phyloP scores from a whole-genome alignment of 2,888 invertebrate genomes.

The Zaprionus obscuricornis region DNA sequence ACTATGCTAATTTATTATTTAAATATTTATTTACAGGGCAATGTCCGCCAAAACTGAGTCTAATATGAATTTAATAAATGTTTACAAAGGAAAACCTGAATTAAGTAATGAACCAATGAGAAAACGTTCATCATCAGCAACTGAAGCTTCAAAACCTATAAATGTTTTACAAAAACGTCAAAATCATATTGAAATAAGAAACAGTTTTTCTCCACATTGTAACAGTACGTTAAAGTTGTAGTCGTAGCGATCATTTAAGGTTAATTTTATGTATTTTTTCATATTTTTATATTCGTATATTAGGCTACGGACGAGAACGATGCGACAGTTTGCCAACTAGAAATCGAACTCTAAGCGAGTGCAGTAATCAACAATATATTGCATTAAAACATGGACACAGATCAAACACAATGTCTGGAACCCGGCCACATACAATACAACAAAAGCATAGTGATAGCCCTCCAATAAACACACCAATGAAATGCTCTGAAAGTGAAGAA shows the following conservation, averaged over 20 bases:
- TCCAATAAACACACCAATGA: constrained; percentile 85
- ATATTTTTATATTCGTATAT: too few species aligned
- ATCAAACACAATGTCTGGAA: constrained; percentile 82
- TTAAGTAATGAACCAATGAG: constrained; percentile 85
- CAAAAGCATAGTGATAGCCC: constrained; percentile 81
- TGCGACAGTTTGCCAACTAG: constrained; percentile 92
- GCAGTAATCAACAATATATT: constrained; percentile 80
- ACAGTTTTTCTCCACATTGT: constrained; percentile 79
- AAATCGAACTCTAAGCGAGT: constrained; percentile 87
- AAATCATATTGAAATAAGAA: constrained; percentile 85
- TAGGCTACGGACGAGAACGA: constrained; percentile 85
- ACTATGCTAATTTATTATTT: neutral
- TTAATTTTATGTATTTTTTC: too few species aligned
- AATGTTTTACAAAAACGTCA: constrained; percentile 86
- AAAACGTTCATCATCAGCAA: constrained; percentile 88
- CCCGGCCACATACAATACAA: constrained; percentile 83
- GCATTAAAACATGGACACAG: constrained; percentile 83
- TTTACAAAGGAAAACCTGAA: constrained; percentile 53
- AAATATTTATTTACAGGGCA: constrained; percentile 53
- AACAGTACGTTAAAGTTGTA: constrained; percentile 59
- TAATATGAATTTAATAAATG: constrained; percentile 84
- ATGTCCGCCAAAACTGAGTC: constrained; percentile 83
- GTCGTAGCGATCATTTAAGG: too few species aligned
- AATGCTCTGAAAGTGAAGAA: constrained; percentile 88
- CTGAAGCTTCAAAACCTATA: constrained; percentile 88